Evolutionary conservation across 2,888 invertebrate species (phyloP).

Genomic region (Heliconius aoede): DNA sequence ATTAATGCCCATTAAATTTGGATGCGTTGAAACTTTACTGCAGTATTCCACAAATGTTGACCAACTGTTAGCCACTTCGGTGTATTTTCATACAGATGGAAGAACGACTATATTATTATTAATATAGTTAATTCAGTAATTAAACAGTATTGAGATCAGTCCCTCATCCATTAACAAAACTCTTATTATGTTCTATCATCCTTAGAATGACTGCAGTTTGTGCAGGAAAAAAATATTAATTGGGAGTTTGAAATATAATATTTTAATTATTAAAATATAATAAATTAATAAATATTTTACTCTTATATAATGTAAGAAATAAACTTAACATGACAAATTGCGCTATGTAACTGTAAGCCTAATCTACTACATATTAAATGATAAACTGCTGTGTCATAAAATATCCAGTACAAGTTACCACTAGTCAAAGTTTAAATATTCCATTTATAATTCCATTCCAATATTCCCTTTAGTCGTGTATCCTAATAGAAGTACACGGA

Average conservation of each 20-base stretch:
- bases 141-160: too few species aligned
- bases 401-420: neutral
- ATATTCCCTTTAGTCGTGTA: conserved; percentile 25
- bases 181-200: neutral
- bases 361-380: neutral
- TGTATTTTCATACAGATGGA: conserved; percentile 45
- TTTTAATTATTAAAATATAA: neutral
- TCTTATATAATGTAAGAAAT: neutral
- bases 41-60: conserved; percentile 62
- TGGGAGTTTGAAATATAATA: neutral
- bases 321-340: neutral
- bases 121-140: neutral
- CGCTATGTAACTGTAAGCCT: neutral
- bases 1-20: conserved; percentile 79
- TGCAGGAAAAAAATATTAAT: too few species aligned
- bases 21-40: conserved; percentile 71
- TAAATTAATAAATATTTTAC: neutral
- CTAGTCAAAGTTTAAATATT: conserved; percentile 3
- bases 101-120: neutral
- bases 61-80: conserved; percentile 47
- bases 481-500: conserved; percentile 35
- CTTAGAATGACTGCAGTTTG: too few species aligned
- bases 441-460: too few species aligned
- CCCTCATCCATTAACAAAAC: neutral
- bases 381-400: neutral